Conservation (phyloP, 2,797 vertebrate genomes). For the Darevskia mixta region DNA sequence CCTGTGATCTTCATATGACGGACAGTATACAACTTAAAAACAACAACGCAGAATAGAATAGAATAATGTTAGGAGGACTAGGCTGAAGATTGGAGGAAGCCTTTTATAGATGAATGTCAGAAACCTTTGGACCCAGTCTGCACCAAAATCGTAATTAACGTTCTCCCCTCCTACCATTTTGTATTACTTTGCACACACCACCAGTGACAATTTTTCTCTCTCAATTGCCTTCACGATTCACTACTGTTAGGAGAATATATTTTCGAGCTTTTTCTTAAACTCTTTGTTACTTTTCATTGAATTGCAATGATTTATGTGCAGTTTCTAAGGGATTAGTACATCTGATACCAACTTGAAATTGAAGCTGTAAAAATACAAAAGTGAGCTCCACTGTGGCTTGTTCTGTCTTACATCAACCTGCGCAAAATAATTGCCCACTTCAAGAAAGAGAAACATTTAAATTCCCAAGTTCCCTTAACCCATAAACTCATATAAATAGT, state of each 20-base stretch:
- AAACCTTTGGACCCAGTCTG: neutral
- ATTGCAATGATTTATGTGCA: conserved; percentile 53
- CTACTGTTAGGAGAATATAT: neutral
- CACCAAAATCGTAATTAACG: neutral
- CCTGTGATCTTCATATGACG: too few relatives aligned
- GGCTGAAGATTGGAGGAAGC: neutral
- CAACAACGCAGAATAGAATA: too few relatives aligned
- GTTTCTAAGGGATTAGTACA: conserved; percentile 42
- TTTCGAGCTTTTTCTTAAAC: conserved; percentile 20
- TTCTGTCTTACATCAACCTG: conserved; percentile 59
- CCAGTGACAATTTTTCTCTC: neutral
- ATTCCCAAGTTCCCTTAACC: conserved; percentile 67
- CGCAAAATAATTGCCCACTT: conserved; percentile 45
- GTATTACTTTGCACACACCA: neutral
- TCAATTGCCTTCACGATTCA: neutral
- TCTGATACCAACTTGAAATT: conserved; percentile 56
- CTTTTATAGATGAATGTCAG: neutral
- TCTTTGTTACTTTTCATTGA: conserved; percentile 16
- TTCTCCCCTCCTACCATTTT: neutral
- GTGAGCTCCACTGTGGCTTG: conserved; percentile 59
- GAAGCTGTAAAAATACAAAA: conserved; percentile 63
- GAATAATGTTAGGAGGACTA: neutral
- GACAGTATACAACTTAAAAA: too few relatives aligned
- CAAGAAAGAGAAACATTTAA: conserved; percentile 62
- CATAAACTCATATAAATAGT: conserved; percentile 54